Conservation (phyloP, 1,140 invertebrate species). For the Centruroides sculpturatus region DNA sequence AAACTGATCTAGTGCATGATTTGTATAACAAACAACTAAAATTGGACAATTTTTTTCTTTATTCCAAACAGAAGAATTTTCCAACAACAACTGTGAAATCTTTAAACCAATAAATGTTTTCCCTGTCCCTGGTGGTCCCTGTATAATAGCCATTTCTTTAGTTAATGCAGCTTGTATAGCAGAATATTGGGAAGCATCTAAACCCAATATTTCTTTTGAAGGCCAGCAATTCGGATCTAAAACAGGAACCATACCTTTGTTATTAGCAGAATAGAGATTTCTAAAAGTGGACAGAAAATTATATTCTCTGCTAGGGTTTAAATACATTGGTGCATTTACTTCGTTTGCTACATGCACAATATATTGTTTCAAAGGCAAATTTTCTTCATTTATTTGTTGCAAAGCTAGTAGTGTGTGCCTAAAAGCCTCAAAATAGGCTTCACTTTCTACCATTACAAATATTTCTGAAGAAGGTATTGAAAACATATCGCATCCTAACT, state of each 20-base stretch:
- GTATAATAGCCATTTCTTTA: constrained; percentile 47
- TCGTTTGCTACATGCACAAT: constrained; percentile 19
- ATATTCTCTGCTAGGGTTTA: constrained; percentile 5
- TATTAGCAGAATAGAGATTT: not conserved
- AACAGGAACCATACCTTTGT: constrained; percentile 8
- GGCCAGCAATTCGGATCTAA: constrained; percentile 10
- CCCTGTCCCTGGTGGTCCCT: constrained; percentile 60
- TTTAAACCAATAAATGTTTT: constrained; percentile 54
- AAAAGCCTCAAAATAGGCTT: constrained; percentile 37
- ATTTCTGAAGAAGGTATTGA: not conserved
- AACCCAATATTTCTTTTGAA: constrained; percentile 16
- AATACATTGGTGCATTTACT: constrained; percentile 4
- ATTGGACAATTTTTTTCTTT: constrained; percentile 35
- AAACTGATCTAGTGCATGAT: constrained; percentile 80
- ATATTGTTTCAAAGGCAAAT: constrained; percentile 28
- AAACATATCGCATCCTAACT: constrained; percentile 1
- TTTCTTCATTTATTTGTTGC: constrained; percentile 22
- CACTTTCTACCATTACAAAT: constrained; percentile 33
- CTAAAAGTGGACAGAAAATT: constrained; percentile 10
- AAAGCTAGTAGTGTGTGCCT: constrained; percentile 31
- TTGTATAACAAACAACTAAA: constrained; percentile 71
- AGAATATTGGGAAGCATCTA: constrained; percentile 32
- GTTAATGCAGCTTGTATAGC: constrained; percentile 33
- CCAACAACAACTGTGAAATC: constrained; percentile 26
- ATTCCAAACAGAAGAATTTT: constrained; percentile 25